Evolutionary conservation across 2,888 invertebrate species (phyloP).

Genomic region (Agrilus biguttatus): DNA sequence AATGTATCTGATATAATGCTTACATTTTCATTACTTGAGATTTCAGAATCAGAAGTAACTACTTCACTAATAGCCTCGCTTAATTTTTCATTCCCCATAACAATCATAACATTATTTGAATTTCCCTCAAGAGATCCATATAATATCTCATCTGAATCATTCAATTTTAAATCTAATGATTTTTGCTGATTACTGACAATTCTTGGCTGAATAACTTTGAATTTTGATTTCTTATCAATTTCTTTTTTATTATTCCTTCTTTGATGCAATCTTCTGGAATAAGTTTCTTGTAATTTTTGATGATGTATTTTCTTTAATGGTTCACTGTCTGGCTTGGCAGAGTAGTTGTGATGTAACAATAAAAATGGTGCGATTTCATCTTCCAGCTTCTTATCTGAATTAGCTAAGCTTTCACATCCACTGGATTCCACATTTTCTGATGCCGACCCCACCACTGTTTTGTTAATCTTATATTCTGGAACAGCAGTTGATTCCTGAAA

Average conservation of each 20-base stretch:
- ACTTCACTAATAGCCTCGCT: slow-evolving; percentile 36
- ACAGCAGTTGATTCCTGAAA: slow-evolving; percentile 29
- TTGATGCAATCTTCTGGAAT: background rate
- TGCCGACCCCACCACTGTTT: slow-evolving; percentile 78
- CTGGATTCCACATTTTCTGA: slow-evolving; percentile 73
- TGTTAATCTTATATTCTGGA: slow-evolving; percentile 37
- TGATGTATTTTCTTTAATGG: slow-evolving; percentile 3
- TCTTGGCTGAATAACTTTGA: slow-evolving; percentile 9
- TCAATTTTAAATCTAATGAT: background rate
- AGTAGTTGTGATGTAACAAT: slow-evolving; percentile 26
- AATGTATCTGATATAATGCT: slow-evolving; percentile 6
- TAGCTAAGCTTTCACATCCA: slow-evolving; percentile 40
- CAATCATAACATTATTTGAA: slow-evolving; percentile 58
- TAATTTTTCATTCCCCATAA: slow-evolving; percentile 47
- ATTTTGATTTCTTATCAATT: slow-evolving; percentile 7
- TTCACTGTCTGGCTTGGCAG: slow-evolving; percentile 17
- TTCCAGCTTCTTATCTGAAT: slow-evolving; percentile 12
- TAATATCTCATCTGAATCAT: slow-evolving; percentile 41
- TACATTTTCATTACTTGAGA: slow-evolving; percentile 13
- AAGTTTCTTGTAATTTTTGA: slow-evolving; percentile 2
- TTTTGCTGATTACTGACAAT: slow-evolving; percentile 1
- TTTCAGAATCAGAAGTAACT: slow-evolving; percentile 12
- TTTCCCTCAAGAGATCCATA: slow-evolving; percentile 60
- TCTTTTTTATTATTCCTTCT: background rate
- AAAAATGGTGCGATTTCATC: slow-evolving; percentile 24